Conservation (phyloP, 2,888 invertebrate species). For the Polydrusus cervinus region DNA sequence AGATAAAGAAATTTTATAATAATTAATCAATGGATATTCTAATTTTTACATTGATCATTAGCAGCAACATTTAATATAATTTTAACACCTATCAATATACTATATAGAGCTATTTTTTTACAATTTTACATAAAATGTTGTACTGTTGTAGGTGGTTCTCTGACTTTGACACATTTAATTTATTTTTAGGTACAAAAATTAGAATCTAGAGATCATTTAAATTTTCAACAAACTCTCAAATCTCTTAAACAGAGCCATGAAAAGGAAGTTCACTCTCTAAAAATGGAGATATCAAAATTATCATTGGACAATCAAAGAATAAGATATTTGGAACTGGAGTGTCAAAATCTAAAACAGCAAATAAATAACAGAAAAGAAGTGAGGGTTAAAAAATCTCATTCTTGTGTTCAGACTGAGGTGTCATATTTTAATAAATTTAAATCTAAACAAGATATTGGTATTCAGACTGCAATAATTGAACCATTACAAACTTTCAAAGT, state of each 20-base stretch:
- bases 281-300: constrained; percentile 27
- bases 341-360: constrained; percentile 34
- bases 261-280: constrained; percentile 34
- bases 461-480: background rate
- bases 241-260: constrained; percentile 27
- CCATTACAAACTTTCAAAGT: background rate
- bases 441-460: background rate
- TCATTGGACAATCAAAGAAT: constrained; percentile 23
- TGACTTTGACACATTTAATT: too few relatives aligned
- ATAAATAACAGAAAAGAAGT: constrained; percentile 6
- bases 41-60: too few relatives aligned
- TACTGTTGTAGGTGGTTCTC: too few relatives aligned
- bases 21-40: too few relatives aligned
- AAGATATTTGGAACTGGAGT: constrained; percentile 26
- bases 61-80: too few relatives aligned
- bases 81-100: too few relatives aligned
- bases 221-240: constrained; percentile 8
- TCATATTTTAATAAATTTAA: too few relatives aligned
- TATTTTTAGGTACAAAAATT: constrained; percentile 29
- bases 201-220: constrained; percentile 17
- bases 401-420: constrained; percentile 25
- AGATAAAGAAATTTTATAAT: too few relatives aligned
- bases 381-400: constrained; percentile 20
- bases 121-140: too few relatives aligned
- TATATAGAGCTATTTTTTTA: too few relatives aligned